Conservation (phyloP, 2,888 invertebrate genomes). For the Cataglyphis albicans region DNA sequence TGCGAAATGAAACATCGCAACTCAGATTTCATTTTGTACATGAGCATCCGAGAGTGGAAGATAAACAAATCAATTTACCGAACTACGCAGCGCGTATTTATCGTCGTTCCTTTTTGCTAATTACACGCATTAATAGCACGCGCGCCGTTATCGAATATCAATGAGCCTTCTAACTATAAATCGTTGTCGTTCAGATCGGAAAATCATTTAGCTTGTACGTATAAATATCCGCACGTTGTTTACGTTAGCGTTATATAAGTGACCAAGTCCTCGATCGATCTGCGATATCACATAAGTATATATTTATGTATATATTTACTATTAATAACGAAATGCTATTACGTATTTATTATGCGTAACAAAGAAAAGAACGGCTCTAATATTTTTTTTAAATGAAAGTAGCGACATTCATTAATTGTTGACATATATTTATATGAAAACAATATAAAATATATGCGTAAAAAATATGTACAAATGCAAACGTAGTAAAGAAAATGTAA, state of each 20-base stretch:
- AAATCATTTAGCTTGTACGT: conserved; percentile 24
- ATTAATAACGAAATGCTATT: background rate
- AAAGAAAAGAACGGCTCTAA: background rate
- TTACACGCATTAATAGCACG: conserved; percentile 27
- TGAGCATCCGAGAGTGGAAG: background rate
- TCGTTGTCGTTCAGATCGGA: conserved; percentile 19
- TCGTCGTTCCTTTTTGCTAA: background rate
- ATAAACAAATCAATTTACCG: conserved; percentile 15
- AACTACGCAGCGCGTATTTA: conserved; percentile 5
- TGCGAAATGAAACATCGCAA: conserved; percentile 11
- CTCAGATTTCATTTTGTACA: background rate
- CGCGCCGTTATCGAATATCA: conserved; percentile 22
- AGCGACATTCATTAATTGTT: background rate
- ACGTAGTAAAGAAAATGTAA: background rate
- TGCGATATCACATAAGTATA: background rate
- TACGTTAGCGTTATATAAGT: conserved; percentile 32
- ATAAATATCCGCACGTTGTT: conserved; percentile 40
- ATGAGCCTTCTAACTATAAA: conserved; percentile 23
- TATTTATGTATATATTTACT: background rate
- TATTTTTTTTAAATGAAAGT: background rate
- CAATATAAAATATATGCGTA: background rate
- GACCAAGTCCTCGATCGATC: conserved; percentile 22
- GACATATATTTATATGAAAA: background rate
- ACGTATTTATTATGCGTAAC: background rate
- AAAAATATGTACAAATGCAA: background rate